Percentiles rank a stretch among this genome's conserved stretches.
Conservation (phyloP, 2,113 vertebrate species). For the Brachyhypopomus gauderio region DNA sequence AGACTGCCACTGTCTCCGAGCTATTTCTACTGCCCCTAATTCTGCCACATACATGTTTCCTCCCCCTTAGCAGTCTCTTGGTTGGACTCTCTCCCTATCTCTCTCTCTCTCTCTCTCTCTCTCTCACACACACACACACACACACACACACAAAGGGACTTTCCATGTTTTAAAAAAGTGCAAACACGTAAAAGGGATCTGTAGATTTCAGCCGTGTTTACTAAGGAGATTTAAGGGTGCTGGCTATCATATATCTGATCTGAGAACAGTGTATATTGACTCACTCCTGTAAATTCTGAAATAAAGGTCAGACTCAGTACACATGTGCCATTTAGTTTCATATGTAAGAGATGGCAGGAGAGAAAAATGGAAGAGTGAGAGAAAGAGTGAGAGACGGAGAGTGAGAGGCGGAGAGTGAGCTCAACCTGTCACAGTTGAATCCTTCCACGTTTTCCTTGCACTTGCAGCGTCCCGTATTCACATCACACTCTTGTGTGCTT, state of each 20-base stretch:
- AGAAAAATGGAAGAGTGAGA: not conserved
- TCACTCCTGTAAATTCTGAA: not conserved
- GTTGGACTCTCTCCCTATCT: not conserved
- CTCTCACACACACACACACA: constrained; percentile 18
- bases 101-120: not conserved
- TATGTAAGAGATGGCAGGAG: not conserved
- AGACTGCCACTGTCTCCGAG: constrained; percentile 50
- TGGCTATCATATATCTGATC: constrained; percentile 31
- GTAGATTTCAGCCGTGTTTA: constrained; percentile 4
- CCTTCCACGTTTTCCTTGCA: constrained; percentile 95
- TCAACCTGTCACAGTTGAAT: constrained; percentile 93
- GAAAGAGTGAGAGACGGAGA: not conserved
- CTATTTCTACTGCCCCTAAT: constrained; percentile 61
- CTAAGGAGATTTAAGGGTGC: constrained; percentile 29
- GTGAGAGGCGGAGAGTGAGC: not conserved
- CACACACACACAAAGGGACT: constrained; percentile 37
- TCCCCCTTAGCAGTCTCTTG: constrained; percentile 26
- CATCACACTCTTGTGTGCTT: constrained; percentile 88
- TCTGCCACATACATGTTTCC: constrained; percentile 47
- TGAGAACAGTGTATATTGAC: constrained; percentile 24
- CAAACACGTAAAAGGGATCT: constrained; percentile 27
- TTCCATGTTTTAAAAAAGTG: constrained; percentile 34
- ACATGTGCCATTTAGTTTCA: constrained; percentile 1
- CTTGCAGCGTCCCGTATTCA: constrained; percentile 86
- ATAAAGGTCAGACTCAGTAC: not conserved